These are phyloP conservation scores for Sericinus montela DNA, from an alignment of 2,888 invertebrate species.

Conservation along the genomic window DNA sequence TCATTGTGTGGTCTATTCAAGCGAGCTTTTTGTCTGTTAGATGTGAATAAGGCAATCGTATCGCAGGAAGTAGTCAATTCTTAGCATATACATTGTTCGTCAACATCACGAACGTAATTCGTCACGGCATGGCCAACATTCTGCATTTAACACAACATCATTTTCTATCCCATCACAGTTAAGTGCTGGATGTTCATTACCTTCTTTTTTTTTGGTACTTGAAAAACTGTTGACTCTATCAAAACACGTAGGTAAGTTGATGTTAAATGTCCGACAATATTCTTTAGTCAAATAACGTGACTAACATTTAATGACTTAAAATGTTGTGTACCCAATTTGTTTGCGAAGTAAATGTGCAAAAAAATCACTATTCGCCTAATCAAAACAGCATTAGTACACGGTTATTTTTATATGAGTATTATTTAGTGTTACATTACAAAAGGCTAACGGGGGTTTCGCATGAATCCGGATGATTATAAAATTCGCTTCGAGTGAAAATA, in stretches of 20 bases:
- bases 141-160: background rate
- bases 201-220: conserved; percentile 34
- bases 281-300: conserved; percentile 46
- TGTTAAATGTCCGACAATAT: conserved; percentile 46
- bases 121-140: conserved; percentile 23
- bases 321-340: conserved; percentile 30
- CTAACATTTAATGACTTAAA: conserved; percentile 28
- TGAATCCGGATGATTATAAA: background rate
- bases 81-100: conserved; percentile 22
- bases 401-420: background rate
- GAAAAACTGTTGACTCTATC: conserved; percentile 31
- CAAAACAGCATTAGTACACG: conserved; percentile 63
- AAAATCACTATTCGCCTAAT: conserved; percentile 62
- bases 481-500: background rate
- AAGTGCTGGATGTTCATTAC: conserved; percentile 29
- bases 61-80: conserved; percentile 63
- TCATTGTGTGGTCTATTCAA: conserved; percentile 54
- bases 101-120: conserved; percentile 16
- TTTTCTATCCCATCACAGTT: conserved; percentile 17
- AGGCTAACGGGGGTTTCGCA: background rate
- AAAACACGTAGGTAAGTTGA: conserved; percentile 35
- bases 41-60: conserved; percentile 60
- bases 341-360: conserved; percentile 45
- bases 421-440: background rate
- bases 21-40: conserved; percentile 58